A percentile compares a stretch with the other conserved stretches of the same genome.
Evolutionary conservation across 1,140 invertebrate genomes (phyloP).

Genomic region (Mylabris phalerata): DNA sequence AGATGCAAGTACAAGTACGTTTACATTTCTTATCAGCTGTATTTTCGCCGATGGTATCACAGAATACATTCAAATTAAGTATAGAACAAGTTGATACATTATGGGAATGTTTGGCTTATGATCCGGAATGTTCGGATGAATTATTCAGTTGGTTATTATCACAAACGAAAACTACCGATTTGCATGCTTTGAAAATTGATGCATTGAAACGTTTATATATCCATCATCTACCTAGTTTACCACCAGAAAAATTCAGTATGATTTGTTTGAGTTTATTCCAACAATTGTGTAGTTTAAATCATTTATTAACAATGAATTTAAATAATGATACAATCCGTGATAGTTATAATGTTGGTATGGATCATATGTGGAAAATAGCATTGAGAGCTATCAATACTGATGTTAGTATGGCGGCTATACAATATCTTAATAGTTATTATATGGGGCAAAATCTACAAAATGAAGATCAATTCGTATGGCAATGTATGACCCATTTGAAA

Average conservation of each 20-base stretch:
- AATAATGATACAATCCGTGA: constrained; percentile 37
- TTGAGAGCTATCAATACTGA: constrained; percentile 82
- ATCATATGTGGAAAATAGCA: constrained; percentile 90
- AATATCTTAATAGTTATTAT: constrained; percentile 88
- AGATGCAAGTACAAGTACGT: constrained; percentile 83
- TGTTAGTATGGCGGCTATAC: constrained; percentile 88
- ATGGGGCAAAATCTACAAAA: constrained; percentile 83
- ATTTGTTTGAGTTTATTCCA: constrained; percentile 85
- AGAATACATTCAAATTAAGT: constrained; percentile 80
- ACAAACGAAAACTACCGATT: constrained; percentile 83
- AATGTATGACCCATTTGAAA: constrained; percentile 84
- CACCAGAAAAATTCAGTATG: constrained; percentile 85
- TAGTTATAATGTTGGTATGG: constrained; percentile 73
- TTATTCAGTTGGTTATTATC: constrained; percentile 86
- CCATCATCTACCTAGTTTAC: constrained; percentile 79
- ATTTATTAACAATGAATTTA: constrained; percentile 55
- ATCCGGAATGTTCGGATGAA: constrained; percentile 79
- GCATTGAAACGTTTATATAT: constrained; percentile 82
- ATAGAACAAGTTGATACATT: constrained; percentile 83
- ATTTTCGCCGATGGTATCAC: constrained; percentile 84
- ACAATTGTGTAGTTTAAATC: constrained; percentile 78
- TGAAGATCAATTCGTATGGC: constrained; percentile 85
- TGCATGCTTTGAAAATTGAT: constrained; percentile 81
- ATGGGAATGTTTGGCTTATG: constrained; percentile 83
- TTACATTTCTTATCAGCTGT: constrained; percentile 87